phyloP scores from a whole-genome alignment of 2,888 invertebrate genomes.

The Brenthis ino region DNA sequence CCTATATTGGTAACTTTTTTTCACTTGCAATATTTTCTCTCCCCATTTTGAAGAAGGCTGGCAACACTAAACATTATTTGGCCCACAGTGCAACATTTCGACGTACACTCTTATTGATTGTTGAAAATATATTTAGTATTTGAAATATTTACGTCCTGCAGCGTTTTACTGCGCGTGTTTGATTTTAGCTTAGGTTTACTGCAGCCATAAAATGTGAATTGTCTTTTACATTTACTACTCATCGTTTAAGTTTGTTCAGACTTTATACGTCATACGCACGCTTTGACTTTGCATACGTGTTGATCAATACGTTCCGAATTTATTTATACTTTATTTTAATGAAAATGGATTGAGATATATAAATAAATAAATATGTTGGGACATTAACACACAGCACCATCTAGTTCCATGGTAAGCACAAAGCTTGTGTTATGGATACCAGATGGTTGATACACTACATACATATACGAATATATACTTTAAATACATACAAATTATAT shows the following conservation, averaged over 20 bases:
- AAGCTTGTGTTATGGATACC: too few relatives aligned
- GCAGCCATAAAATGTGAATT: slow-evolving; percentile 31
- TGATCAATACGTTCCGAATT: background rate
- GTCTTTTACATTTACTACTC: slow-evolving; percentile 23
- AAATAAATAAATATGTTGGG: too few relatives aligned
- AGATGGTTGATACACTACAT: too few relatives aligned
- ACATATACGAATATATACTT: too few relatives aligned
- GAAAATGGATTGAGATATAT: background rate
- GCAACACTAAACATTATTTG: too few relatives aligned
- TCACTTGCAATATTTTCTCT: too few relatives aligned
- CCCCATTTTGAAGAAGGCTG: too few relatives aligned
- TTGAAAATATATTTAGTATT: slow-evolving; percentile 16
- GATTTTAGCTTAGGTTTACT: slow-evolving; percentile 32
- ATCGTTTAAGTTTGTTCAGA: slow-evolving; percentile 12
- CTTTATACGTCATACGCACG: slow-evolving; percentile 19
- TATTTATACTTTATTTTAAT: background rate
- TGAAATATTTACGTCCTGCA: slow-evolving; percentile 34
- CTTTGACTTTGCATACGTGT: slow-evolving; percentile 6
- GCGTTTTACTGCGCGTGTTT: slow-evolving; percentile 32
- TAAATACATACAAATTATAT: too few relatives aligned
- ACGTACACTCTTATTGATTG: slow-evolving; percentile 27
- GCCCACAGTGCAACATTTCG: too few relatives aligned
- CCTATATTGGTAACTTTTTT: too few relatives aligned
- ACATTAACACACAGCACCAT: too few relatives aligned
- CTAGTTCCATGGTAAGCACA: too few relatives aligned